Percentiles rank a stretch among this genome's conserved stretches.
Evolutionary conservation across 2,113 vertebrate species (phyloP).

Genomic region (Bos indicus): DNA sequence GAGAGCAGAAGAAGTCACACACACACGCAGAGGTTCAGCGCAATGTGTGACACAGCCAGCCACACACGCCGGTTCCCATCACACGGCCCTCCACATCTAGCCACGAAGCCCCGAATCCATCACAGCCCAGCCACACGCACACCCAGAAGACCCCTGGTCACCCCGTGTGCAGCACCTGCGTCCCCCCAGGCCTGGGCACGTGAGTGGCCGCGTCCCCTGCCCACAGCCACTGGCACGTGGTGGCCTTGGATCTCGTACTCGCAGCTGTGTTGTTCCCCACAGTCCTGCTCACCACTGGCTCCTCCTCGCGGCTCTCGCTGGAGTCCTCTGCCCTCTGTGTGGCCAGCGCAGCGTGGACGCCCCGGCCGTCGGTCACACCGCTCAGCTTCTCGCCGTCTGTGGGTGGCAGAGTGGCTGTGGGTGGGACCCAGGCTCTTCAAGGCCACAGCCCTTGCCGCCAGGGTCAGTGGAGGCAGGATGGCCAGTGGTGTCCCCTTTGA

Average conservation of each 20-base stretch:
- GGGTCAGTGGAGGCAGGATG: background rate
- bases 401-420: rapidly evolving
- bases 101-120: rapidly evolving
- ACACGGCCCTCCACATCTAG: too few species aligned
- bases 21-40: rapidly evolving
- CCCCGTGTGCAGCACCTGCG: rapidly evolving
- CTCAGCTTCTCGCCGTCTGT: slow-evolving; percentile 90
- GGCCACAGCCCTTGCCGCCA: background rate
- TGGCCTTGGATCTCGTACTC: rapidly evolving
- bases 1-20: background rate
- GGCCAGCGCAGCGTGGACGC: slow-evolving; percentile 69
- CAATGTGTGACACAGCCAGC: background rate
- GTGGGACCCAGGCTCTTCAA: background rate
- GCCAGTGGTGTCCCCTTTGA: background rate
- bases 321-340: slow-evolving; percentile 85
- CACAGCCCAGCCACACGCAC: background rate
- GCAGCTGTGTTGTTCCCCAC: rapidly evolving
- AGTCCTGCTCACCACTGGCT: slow-evolving; percentile 79
- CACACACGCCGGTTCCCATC: rapidly evolving
- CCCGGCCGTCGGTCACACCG: slow-evolving; percentile 84
- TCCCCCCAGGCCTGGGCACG: rapidly evolving
- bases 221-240: background rate
- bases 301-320: slow-evolving; percentile 94
- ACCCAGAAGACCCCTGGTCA: background rate
- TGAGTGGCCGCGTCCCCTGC: rapidly evolving